Evolutionary conservation across 2,113 vertebrate species (phyloP), one percentile per base, ranked within the genome.

Genomic region (Cathartes aura): DNA sequence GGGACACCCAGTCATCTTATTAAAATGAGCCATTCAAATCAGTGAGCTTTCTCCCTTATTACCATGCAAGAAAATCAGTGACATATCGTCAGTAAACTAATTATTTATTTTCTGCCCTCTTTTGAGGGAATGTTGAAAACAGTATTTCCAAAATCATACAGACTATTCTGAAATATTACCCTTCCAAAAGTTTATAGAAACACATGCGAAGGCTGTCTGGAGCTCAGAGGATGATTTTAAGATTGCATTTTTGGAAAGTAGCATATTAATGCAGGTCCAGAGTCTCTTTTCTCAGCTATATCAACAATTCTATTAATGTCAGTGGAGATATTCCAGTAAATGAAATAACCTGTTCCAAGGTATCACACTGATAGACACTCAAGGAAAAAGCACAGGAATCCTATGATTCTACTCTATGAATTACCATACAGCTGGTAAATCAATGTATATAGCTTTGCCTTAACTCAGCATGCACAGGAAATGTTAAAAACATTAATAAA

Each of bases 151-250:
- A 95, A 97, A 47, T 84, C 63, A 47, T 43, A 84, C 66, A 80
- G 66, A 88, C 87, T 87, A 70, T 36, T 82, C 91, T 85, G 94
- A 96, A 97, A 96, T 55, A 90, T 17, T 66, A 94, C 48, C 87
- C 93, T 89, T 96, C 87, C 91, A 97, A 29, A 96, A 87, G 62
- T 95, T 94, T 94, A 87, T 12, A 96, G 78, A 91, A 93, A 93
- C 45, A 90, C 53, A 88, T 64, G 68, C 3, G 3, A 91, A 90
- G 82, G 21, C 55, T 90, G 91, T 63, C 93, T 95, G 59, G 84
- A 84, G 53, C 29, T 88, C 78, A 58, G 22, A 67, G 40, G 32
- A 92, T 47, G 81, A 82, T 94, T 94, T 95, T 90, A 66, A 94
- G 53, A 89, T 81, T 86, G 67, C 45, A 88, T 89, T 86, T 93